Conservation (phyloP, 2,797 vertebrate genomes). For the Phaenicophaeus curvirostris region DNA sequence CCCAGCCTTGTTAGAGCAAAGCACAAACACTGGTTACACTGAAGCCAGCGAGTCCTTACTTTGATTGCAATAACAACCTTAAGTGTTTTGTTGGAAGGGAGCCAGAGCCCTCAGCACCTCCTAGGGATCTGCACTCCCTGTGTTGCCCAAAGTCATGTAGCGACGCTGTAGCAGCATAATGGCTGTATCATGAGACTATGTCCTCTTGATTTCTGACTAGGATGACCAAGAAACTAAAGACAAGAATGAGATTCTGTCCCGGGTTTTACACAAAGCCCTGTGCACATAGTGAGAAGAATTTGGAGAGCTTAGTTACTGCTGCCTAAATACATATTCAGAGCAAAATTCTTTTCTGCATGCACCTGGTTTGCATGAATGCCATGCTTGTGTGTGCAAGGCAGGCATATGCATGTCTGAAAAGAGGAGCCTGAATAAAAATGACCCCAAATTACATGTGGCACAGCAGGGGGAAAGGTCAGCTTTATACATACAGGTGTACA, state of each 20-base stretch:
- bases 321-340: conserved; percentile 28
- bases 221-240: background rate
- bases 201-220: background rate
- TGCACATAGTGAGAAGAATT: background rate
- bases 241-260: background rate
- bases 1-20: background rate
- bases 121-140: background rate
- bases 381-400: background rate
- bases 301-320: conserved; percentile 9
- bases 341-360: conserved; percentile 29
- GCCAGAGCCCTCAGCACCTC: background rate
- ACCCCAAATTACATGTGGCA: background rate
- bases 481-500: background rate
- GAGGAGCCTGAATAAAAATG: background rate
- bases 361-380: conserved; percentile 58
- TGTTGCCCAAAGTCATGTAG: background rate
- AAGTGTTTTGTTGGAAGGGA: background rate
- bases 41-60: background rate
- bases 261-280: background rate
- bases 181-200: background rate
- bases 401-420: background rate
- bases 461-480: background rate
- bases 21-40: background rate
- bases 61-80: background rate
- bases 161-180: background rate